Evolutionary conservation across 2,888 invertebrate genomes (phyloP), one percentile per base, ranked within the genome.

Genomic region (Tethea ocularis): DNA sequence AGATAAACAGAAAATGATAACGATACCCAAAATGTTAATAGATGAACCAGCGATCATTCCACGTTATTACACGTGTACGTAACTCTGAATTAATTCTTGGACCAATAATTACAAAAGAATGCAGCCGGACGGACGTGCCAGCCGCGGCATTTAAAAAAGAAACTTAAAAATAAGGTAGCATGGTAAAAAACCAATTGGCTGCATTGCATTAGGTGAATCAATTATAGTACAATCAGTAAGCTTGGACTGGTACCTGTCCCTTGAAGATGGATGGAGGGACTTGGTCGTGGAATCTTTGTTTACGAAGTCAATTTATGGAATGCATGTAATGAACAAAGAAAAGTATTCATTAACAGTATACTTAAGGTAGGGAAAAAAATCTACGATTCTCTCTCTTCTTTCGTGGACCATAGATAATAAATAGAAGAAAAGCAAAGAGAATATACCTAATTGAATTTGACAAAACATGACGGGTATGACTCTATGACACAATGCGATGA

Each of bases 41-140:
- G 33, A 13, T 13, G 13, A 2, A 33, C 2, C 11, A 36, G 6
- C 46, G 10, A 20, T 66, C 62, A 75, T 72, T 75, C 67, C 74
- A 71, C n/a, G 75, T 71, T 80, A 85, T 86, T 83, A 84, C 64
- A 64, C 63, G 70, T 58, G 70, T 65, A 64, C 63, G 70, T 58
- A 70, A 66, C 61, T 77, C 63, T 72, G 77, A 83, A 78, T 83
- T 80, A 80, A 77, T 68, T 79, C 85, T 84, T 77, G 74, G 76
- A 75, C 71, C 75, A 74, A 82, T 86, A 84, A 86, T 87, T 84
- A 87, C 77, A 71, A 74, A 80, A 75, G 84, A 81, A 86, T 85
- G 78, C 75, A 62, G 67, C 65, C 78, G 74, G 78, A n/a, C 78
- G 77, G 77, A 54, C 73, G 59, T 61, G 62, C 41, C 55, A 29